Evolutionary conservation across 2,797 vertebrate species (phyloP), one percentile per base, ranked within the genome.

Genomic region (Anabas testudineus): DNA sequence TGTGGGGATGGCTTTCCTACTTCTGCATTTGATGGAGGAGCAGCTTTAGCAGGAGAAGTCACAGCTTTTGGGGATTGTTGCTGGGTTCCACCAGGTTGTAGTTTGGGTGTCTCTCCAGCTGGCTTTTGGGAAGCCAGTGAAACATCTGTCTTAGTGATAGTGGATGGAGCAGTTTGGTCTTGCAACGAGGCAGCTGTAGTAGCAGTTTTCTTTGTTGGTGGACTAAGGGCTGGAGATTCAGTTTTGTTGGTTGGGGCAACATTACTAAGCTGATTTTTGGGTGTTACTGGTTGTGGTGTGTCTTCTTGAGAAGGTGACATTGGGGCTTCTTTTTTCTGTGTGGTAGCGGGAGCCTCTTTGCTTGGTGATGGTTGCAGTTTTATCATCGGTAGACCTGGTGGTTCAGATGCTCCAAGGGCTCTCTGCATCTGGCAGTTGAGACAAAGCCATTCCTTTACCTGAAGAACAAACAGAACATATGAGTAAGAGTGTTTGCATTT

Each of bases 371-470:
- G 79, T 24, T 93, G 89, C n/a, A 87, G 83, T 79, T 93, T 94
- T 7, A 92, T 90, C 83, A 91, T 88, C 0, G 84, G 93, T 65
- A 92, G 89, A 13, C 93, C 89, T 62, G 88, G 90, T 74, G 95
- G 85, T 75, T 97, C 95, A 67, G 95, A 95, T 58, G 82, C 93
- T 63, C 85, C 95, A 47, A 97, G 91, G 0, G 96, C 95, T 94
- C 96, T 95, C 73, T 96, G 95, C 96, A 98, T 96, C 91, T 99
- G 97, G 86, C 97, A 99, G 90, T 96, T 97, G 70, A 99, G 95
- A 92, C 96, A 99, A 55, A 98, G 93, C 97, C 97, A 98, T 86
- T 98, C 96, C 41, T 93, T 96, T 36, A 90, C 87, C 97, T 98
- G 87, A 71, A 84, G 80, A 61, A 68, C 4, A 83, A 71, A 73